Evolutionary conservation across 1,140 invertebrate species (phyloP), one percentile per base, ranked within the genome.

Genomic region (Leptestheria dahalacensis): DNA sequence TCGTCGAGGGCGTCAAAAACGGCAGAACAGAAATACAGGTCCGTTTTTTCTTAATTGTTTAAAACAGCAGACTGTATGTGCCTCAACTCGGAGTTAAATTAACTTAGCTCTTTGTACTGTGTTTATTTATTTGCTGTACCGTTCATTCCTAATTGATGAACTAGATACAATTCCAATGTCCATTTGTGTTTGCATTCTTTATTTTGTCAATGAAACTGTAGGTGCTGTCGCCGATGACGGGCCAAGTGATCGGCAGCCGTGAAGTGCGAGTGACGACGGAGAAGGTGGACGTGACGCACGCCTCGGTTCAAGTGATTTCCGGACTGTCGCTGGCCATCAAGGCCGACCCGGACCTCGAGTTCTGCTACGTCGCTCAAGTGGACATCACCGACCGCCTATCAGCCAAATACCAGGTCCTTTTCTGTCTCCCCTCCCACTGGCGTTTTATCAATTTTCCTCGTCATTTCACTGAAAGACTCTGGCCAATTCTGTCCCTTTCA

Each of bases 1-100:
- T 82, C 21, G 82, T 91, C 10, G 86, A 91, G 69, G 92, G 93
- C 6, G 77, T 85, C n/a, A 82, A 83, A 3, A 83, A 86, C 51
- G 94, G 93, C 2, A 73, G 87, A 20, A 93, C 92, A 1, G 91
- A 96, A 75, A 83, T 97, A 0, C 92, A 97, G 76, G 86, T 89
- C 67, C n/a, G n/a, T n/a, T n/a, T n/a, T n/a, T n/a, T 63, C 64
- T 62, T 58, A 28, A 47, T n/a, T n/a, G 26, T 26, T 57, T n/a
- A 25, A 46, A 6, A 59, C n/a, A n/a, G n/a, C n/a, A n/a, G n/a
- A n/a, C n/a, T n/a, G n/a, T 23, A 25, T 18, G 18, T 24, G 47
- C 21, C 9, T 61, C 18, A 9, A 53, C 12, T 41, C 29, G 18
- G 25, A 3, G 50, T n/a, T n/a, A n/a, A n/a, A 24, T 51, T 28